These are phyloP conservation scores for Drosophila demipolita DNA, from an alignment of 2,888 invertebrate genomes.

Conservation along the genomic window DNA sequence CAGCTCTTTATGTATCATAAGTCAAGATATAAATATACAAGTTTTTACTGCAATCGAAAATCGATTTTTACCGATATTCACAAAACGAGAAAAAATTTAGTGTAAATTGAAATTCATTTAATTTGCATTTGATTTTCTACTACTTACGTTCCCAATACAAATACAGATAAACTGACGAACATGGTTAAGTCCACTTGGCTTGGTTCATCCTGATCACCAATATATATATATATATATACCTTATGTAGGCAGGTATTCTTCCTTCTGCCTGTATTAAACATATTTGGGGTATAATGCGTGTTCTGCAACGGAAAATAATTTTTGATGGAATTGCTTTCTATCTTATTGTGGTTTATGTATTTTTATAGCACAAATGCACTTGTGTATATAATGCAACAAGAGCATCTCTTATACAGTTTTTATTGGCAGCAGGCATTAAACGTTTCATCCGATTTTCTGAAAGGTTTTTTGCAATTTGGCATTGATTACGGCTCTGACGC, in stretches of 20 bases:
- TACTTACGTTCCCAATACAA: neutral
- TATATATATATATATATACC: neutral
- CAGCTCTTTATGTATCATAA: neutral
- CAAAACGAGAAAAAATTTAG: neutral
- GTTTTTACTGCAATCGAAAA: neutral
- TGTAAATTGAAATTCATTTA: neutral
- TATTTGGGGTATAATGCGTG: neutral
- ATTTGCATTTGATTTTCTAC: neutral
- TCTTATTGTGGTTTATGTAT: neutral
- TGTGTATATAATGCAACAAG: neutral
- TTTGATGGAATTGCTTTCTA: neutral
- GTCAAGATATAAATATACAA: neutral
- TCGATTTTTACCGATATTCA: neutral
- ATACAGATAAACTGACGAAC: neutral
- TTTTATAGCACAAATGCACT: neutral
- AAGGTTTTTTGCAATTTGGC: conserved; percentile 26
- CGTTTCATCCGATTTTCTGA: neutral
- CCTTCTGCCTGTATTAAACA: neutral
- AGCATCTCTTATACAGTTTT: neutral
- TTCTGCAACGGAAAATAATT: neutral
- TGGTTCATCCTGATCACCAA: neutral
- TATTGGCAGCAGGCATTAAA: neutral
- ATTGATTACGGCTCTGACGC: conserved; percentile 66
- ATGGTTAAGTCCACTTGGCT: neutral
- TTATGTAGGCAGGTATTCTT: neutral